These are phyloP conservation scores for Cylas formicarius DNA, from an alignment of 1,140 invertebrate genomes.

Conservation along the genomic window DNA sequence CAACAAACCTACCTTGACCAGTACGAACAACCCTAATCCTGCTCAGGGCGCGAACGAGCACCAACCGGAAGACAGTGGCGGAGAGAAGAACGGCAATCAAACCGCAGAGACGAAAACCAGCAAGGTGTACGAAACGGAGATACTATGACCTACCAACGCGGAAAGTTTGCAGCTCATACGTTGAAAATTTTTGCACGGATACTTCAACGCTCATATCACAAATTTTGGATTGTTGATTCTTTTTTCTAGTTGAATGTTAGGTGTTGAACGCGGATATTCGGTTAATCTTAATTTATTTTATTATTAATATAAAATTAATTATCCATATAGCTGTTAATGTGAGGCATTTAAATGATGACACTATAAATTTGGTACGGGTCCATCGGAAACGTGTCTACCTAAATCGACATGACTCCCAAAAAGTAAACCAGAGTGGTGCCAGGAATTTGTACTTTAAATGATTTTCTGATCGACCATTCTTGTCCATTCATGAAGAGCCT, in stretches of 20 bases:
- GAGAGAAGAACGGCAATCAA: constrained; percentile 13
- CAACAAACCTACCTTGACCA: constrained; percentile 26
- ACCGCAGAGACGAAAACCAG: constrained; percentile 41
- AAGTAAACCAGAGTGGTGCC: too few species aligned
- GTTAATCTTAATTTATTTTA: constrained; percentile 12
- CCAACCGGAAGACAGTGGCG: constrained; percentile 35
- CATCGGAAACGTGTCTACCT: too few species aligned
- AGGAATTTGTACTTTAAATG: too few species aligned
- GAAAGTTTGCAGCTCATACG: constrained; percentile 31
- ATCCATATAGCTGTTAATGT: constrained; percentile 8
- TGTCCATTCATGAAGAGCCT: too few species aligned
- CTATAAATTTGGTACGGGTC: too few species aligned
- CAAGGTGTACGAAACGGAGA: constrained; percentile 76
- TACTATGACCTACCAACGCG: constrained; percentile 57
- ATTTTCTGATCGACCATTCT: too few species aligned
- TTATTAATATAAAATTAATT: constrained; percentile 4
- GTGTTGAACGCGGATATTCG: constrained; percentile 12
- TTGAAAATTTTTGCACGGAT: constrained; percentile 20
- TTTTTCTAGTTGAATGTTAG: constrained; percentile 25
- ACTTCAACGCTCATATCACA: constrained; percentile 21
- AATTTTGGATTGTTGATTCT: constrained; percentile 24
- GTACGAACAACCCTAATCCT: constrained; percentile 31
- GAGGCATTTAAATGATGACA: neutral
- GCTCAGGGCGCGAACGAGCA: constrained; percentile 24
- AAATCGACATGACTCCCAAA: too few species aligned